Base-by-base conservation (phyloP, 2,888 invertebrate genomes). In the Drosophila dives region DNA sequence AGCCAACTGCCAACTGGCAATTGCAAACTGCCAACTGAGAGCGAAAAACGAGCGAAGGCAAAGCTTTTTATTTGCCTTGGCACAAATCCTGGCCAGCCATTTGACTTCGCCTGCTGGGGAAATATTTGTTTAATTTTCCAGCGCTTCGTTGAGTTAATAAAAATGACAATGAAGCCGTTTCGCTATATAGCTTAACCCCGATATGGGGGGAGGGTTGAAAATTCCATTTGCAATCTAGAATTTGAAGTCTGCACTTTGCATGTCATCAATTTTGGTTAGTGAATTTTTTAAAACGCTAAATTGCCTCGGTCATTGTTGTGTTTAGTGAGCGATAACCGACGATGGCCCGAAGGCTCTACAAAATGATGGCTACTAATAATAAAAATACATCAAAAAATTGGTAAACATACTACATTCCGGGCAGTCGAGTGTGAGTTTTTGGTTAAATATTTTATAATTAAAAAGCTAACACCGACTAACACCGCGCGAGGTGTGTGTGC, bases 361-460 rank as follows among this genome's bases (percentile, higher is more conserved):
- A 80, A 80, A 73, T 80, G 80, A 65, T 80, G 76, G 15, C 69
- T 66, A 73, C 80, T 80, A 80, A 76, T 72, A 83, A 80, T 72
- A 80, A 75, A 71, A 79, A 55, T 51, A 55, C 32, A 49, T 29
- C 55, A 74, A 71, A 71, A 80, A 65, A 65, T 66, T 66, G 10
- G 62, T 54, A 51, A 29, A 64, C 77, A 62, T 77, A 83, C 63
- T 69, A 50, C 11, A 68, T 65, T 34, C 36, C 2, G 71, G 53
- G 53, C 80, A 86, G 61, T 82, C 80, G 80, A 82, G 91, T 91
- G 89, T 83, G 87, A 89, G 91, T 81, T 86, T 87, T 82, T 89
- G 85, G 90, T 90, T 91, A 90, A 91, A 92, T 91, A 92, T 92
- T 91, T 91, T 91, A 92, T 92, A 92, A 91, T 91, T 91, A 91